These are phyloP conservation scores for Napeogenes inachia DNA, from an alignment of 2,888 invertebrate species.

Conservation along the genomic window DNA sequence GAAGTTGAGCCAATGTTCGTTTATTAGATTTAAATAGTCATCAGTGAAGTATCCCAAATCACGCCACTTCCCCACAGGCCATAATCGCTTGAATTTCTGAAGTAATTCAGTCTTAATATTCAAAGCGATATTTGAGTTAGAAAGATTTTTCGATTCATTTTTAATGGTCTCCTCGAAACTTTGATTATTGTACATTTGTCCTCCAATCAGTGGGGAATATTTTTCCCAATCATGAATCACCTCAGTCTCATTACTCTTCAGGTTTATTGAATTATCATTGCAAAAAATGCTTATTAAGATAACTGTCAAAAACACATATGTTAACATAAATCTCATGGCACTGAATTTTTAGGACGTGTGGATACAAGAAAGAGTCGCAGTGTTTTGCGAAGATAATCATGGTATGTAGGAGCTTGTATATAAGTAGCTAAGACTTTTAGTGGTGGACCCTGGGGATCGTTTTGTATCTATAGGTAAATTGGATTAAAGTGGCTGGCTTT, in stretches of 20 bases:
- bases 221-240: constrained; percentile 7
- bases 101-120: constrained; percentile 47
- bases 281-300: constrained; percentile 44
- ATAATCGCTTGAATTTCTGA: constrained; percentile 53
- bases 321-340: constrained; percentile 47
- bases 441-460: constrained; percentile 51
- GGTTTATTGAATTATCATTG: constrained; percentile 30
- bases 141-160: constrained; percentile 20
- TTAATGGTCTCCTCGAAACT: constrained; percentile 14
- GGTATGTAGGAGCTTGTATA: constrained; percentile 32
- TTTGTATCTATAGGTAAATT: constrained; percentile 62
- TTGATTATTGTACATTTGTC: constrained; percentile 19
- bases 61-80: constrained; percentile 73
- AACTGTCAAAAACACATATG: constrained; percentile 39
- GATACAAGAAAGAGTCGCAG: constrained; percentile 43
- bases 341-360: constrained; percentile 45
- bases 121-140: constrained; percentile 23
- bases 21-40: constrained; percentile 78
- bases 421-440: constrained; percentile 43
- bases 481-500: constrained; percentile 67
- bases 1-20: constrained; percentile 85
- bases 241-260: constrained; percentile 4
- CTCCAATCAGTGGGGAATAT: constrained; percentile 15
- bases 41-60: constrained; percentile 76
- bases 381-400: constrained; percentile 46